These are phyloP conservation scores for Andrena praecox DNA, from an alignment of 2,888 invertebrate species.

Conservation along the genomic window DNA sequence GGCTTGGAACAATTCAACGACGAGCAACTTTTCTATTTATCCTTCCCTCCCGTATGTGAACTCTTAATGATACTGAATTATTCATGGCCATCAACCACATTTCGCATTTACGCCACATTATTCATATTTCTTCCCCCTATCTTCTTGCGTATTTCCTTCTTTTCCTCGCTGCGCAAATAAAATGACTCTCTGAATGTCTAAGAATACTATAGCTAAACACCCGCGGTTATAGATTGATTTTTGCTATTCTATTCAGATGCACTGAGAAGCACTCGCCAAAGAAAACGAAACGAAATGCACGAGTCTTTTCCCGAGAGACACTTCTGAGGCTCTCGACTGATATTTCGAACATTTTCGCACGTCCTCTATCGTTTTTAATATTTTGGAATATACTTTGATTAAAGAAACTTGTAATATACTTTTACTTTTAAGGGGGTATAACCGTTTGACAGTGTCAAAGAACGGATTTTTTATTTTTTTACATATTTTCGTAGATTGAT, in stretches of 20 bases:
- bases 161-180: neutral
- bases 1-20: conserved; percentile 79
- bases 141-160: neutral
- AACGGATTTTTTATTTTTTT: too few relatives aligned
- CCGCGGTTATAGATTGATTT: neutral
- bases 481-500: too few relatives aligned
- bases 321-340: too few relatives aligned
- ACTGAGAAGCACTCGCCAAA: too few relatives aligned
- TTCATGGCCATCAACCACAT: conserved; percentile 20
- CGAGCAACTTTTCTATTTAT: conserved; percentile 82
- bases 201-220: neutral
- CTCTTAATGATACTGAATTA: conserved; percentile 47
- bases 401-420: too few relatives aligned
- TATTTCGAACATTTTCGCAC: too few relatives aligned
- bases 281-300: too few relatives aligned
- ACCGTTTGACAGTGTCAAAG: too few relatives aligned
- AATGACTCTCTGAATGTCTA: neutral
- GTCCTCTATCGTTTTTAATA: too few relatives aligned
- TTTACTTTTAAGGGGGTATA: too few relatives aligned
- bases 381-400: too few relatives aligned
- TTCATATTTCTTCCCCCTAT: neutral
- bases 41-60: conserved; percentile 80
- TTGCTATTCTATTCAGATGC: neutral
- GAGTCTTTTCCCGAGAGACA: too few relatives aligned
- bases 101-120: conserved; percentile 21